Conservation (phyloP, 2,888 invertebrate species). For the Junonia oenone region DNA sequence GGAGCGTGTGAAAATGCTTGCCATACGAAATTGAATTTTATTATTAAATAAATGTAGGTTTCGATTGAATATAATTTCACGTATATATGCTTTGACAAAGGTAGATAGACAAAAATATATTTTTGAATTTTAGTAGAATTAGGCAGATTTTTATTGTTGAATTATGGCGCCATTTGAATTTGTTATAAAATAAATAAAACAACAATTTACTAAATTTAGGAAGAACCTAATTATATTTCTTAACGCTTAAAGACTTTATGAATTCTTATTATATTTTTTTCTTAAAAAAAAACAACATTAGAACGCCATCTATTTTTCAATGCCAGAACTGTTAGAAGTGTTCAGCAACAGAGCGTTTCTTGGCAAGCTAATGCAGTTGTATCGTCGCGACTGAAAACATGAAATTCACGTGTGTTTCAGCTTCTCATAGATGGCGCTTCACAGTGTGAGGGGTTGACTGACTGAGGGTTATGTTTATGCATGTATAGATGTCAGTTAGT, state of each 20-base stretch:
- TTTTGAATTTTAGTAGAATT: no score
- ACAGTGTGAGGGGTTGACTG: no score
- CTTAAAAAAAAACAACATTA: no score
- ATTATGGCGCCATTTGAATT: no score
- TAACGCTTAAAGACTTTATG: no score
- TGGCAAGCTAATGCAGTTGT: neutral
- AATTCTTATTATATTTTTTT: no score
- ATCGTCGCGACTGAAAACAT: neutral
- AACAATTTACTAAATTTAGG: no score
- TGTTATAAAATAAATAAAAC: no score
- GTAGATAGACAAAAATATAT: no score
- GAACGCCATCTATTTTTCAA: neutral
- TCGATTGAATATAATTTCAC: neutral
- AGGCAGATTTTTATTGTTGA: no score
- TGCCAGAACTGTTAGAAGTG: neutral
- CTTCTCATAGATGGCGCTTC: neutral
- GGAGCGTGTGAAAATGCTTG: conserved; percentile 13
- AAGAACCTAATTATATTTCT: no score
- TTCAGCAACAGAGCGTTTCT: neutral
- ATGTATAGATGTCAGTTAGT: no score
- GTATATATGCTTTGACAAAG: neutral
- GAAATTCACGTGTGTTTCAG: neutral
- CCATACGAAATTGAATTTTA: conserved; percentile 4
- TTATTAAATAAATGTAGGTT: neutral
- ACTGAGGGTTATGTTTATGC: neutral